These are phyloP conservation scores for Bubo blakistoni DNA, from an alignment of 2,113 vertebrate species.

Conservation along the genomic window DNA sequence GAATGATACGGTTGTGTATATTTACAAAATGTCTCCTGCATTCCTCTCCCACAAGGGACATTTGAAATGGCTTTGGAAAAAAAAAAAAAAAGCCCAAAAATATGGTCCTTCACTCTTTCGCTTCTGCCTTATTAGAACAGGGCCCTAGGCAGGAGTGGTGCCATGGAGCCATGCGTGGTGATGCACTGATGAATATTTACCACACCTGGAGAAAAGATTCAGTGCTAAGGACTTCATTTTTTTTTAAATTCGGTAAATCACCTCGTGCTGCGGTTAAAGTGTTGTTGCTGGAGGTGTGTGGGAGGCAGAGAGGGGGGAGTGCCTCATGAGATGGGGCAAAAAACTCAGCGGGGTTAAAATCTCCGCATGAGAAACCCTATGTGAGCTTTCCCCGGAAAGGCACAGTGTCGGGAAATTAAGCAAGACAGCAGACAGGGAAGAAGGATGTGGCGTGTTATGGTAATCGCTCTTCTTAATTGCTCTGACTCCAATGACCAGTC, in stretches of 20 bases:
- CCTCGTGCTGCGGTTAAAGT: neutral
- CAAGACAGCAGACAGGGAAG: slow-evolving; percentile 6
- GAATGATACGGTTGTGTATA: neutral
- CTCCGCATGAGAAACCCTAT: accelerated
- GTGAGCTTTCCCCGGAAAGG: neutral
- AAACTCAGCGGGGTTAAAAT: neutral
- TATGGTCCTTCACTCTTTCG: slow-evolving; percentile 11
- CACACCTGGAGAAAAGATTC: neutral
- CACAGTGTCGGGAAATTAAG: neutral
- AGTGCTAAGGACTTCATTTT: neutral
- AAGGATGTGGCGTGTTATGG: slow-evolving; percentile 15
- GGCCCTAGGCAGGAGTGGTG: slow-evolving; percentile 6
- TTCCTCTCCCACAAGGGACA: slow-evolving; percentile 13
- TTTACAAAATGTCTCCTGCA: slow-evolving; percentile 30
- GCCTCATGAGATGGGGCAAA: neutral
- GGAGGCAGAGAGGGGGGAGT: neutral
- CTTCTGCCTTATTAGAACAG: slow-evolving; percentile 56
- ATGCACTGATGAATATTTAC: slow-evolving; percentile 50
- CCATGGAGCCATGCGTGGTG: neutral
- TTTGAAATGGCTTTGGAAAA: slow-evolving; percentile 55
- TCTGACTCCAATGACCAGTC: slow-evolving; percentile 32
- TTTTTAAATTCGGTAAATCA: neutral
- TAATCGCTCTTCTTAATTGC: slow-evolving; percentile 60
- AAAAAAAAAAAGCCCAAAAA: slow-evolving; percentile 31
- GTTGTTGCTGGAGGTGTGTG: neutral